A percentile compares a stretch with the other conserved stretches of the same genome.
phyloP scores from a whole-genome alignment of 2,888 invertebrate species.

The Drosophila prolongata region DNA sequence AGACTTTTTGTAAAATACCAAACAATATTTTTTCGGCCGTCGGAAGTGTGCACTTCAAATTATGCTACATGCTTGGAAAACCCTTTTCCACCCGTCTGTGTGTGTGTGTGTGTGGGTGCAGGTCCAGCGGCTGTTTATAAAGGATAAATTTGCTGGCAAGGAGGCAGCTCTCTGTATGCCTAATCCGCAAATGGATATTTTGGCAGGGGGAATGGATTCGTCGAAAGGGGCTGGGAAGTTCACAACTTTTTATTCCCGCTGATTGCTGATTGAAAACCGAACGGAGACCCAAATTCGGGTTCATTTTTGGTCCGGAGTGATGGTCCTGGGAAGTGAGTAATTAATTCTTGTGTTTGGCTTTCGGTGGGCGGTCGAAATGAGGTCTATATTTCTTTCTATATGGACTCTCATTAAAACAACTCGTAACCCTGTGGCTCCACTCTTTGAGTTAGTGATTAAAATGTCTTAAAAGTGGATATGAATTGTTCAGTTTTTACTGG shows the following conservation, averaged over 20 bases:
- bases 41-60: constrained; percentile 67
- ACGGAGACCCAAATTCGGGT: constrained; percentile 10
- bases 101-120: constrained; percentile 10
- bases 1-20: constrained; percentile 69
- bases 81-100: constrained; percentile 5
- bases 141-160: constrained; percentile 70
- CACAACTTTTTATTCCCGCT: constrained; percentile 38
- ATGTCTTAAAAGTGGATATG: background rate
- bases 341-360: constrained; percentile 41
- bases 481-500: background rate
- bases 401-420: constrained; percentile 14
- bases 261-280: constrained; percentile 36
- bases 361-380: constrained; percentile 9
- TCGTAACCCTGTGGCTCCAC: constrained; percentile 6
- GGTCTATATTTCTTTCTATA: constrained; percentile 26
- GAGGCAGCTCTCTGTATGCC: constrained; percentile 62
- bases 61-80: constrained; percentile 65
- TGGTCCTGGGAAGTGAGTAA: constrained; percentile 32
- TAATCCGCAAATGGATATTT: constrained; percentile 77
- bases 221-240: constrained; percentile 11
- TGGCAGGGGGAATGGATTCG: constrained; percentile 52
- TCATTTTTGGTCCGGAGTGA: constrained; percentile 21
- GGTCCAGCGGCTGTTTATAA: constrained; percentile 73
- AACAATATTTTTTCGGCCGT: constrained; percentile 61
- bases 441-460: constrained; percentile 9